Evolutionary conservation across 37 sponge, comb jelly and placozoan species (phyloP), one percentile per base, ranked within the genome.

Genomic region (Aplysina aerophoba): DNA sequence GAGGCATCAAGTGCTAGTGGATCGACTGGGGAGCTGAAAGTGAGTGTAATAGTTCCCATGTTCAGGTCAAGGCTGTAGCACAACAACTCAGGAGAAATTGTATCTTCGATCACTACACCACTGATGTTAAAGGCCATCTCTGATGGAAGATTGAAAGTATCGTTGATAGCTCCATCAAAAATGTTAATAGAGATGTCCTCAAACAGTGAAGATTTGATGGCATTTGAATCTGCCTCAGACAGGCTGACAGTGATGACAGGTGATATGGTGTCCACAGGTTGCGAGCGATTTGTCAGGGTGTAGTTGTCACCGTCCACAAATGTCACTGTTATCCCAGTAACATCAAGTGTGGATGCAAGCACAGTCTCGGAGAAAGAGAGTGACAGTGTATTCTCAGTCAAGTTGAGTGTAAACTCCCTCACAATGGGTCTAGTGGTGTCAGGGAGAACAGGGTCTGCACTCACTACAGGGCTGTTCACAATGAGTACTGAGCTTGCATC

Each of bases 321-420:
- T 35, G 55, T 63, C 3, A 96, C 59, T 40, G 88, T 86, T 36
- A 97, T 87, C 20, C 50, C 85, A 25, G 82, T 80, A 1, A 84
- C 53, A 61, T 92, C 92, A 36, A 97, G 88, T 30, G 72, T 59
- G n/a, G 81, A 78, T 16, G 91, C 36, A 2, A 88, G 84, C 22
- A 97, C 89, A 83, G 97, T 92, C 57, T 97, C 97, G 37, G 91
- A 87, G 83, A 97, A 97, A 1, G 89, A 87, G 15, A 97, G 73
- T 27, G 89, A 60, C 28, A 97, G 59, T 25, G 82, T 90, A 79
- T 94, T 73, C 55, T 78, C 80, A 25, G 86, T 87, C 14, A 97
- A 78, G 58, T 97, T 90, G n/a, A 97, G 56, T 31, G 71, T 73
- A 68, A 88, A 94, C 21, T 57, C 85, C 22, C 24, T 55, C 0